Conservation (phyloP, 1,140 invertebrate genomes). For the Drosophila teissieri region DNA sequence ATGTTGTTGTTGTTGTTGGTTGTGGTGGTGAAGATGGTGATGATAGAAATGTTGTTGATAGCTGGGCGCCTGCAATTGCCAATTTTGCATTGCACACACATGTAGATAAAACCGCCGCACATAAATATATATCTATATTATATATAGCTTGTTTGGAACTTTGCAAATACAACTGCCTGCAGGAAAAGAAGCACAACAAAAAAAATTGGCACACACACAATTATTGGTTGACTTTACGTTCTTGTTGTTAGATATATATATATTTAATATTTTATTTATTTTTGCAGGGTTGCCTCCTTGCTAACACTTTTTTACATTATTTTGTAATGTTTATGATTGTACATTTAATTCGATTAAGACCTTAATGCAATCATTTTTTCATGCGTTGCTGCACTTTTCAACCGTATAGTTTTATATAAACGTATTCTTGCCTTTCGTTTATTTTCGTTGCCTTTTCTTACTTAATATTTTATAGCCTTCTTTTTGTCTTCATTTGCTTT, state of each 20-base stretch:
- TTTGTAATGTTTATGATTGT: no score
- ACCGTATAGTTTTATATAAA: background rate
- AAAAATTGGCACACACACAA: slow-evolving; percentile 3
- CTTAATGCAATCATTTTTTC: no score
- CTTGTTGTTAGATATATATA: background rate
- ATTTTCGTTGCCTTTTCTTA: slow-evolving; percentile 6
- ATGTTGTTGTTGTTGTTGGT: slow-evolving; percentile 24
- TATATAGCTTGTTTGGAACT: background rate
- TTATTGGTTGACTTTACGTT: background rate
- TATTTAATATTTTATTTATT: background rate
- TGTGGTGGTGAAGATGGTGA: slow-evolving; percentile 42
- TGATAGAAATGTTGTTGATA: slow-evolving; percentile 76
- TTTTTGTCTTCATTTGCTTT: slow-evolving; percentile 23
- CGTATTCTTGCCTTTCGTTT: background rate
- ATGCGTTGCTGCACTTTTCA: no score
- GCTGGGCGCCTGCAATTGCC: slow-evolving; percentile 75
- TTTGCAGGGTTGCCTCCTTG: background rate
- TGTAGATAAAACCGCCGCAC: slow-evolving; percentile 37
- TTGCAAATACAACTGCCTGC: slow-evolving; percentile 9
- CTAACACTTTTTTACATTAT: no score
- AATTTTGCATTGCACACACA: slow-evolving; percentile 82
- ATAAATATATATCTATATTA: slow-evolving; percentile 38
- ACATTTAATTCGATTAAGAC: no score
- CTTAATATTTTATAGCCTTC: slow-evolving; percentile 13
- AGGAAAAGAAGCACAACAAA: slow-evolving; percentile 4